Evolutionary conservation across 2,888 invertebrate genomes (phyloP).

Genomic region (Rhagonycha lutea): DNA sequence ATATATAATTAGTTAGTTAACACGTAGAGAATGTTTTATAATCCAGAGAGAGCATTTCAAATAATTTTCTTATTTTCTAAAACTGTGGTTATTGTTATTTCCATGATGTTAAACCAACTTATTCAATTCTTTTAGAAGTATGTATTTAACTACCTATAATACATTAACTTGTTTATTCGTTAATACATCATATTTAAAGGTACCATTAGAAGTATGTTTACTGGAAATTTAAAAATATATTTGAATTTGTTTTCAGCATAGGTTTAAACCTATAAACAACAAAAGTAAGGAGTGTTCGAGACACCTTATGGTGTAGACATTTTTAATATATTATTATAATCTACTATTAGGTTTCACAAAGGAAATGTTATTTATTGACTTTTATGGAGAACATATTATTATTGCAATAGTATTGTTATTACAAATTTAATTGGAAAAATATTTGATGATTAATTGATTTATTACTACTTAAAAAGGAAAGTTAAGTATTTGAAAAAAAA

Average conservation of each 20-base stretch:
- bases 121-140: background rate
- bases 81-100: background rate
- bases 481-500: too few species aligned
- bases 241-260: background rate
- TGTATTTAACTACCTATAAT: too few species aligned
- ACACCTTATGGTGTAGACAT: background rate
- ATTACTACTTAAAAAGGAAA: too few species aligned
- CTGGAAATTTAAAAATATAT: background rate
- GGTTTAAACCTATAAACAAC: background rate
- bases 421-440: too few species aligned
- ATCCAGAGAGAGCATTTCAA: background rate
- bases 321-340: background rate
- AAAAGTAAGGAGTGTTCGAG: background rate
- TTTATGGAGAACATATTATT: too few species aligned
- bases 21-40: background rate
- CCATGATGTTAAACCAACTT: background rate
- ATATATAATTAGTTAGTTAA: background rate
- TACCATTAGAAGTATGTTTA: background rate
- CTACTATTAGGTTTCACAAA: background rate
- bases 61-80: background rate
- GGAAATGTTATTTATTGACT: too few species aligned
- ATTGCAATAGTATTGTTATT: too few species aligned
- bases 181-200: too few species aligned
- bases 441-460: too few species aligned
- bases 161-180: too few species aligned